A percentile compares a stretch with the other conserved stretches of the same genome.
Conservation (phyloP, 2,888 invertebrate genomes). For the Noctua janthina region DNA sequence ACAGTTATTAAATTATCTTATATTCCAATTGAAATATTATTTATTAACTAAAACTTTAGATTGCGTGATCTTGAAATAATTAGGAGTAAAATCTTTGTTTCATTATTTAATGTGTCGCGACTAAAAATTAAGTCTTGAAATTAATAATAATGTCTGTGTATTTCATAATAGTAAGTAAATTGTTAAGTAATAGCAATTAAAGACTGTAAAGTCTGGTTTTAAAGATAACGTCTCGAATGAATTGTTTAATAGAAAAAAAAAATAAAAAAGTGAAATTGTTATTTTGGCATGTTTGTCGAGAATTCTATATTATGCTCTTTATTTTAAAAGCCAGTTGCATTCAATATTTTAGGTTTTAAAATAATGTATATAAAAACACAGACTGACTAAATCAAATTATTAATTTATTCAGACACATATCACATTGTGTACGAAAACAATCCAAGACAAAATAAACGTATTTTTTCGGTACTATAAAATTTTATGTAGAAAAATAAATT, state of each 20-base stretch:
- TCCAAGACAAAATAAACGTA: no score
- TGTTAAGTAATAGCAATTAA: background rate
- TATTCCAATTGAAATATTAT: slow-evolving; percentile 35
- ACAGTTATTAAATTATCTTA: slow-evolving; percentile 38
- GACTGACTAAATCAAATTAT: no score
- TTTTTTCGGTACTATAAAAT: no score
- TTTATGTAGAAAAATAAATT: no score
- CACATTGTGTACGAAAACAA: no score
- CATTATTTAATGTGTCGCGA: background rate
- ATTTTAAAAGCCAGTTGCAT: background rate
- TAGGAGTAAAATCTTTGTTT: background rate
- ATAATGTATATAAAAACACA: background rate
- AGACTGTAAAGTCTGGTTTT: no score
- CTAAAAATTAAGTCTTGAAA: background rate
- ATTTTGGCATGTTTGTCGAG: background rate
- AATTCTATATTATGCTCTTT: background rate
- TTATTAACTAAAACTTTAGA: background rate
- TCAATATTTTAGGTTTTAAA: background rate
- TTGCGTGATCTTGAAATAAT: slow-evolving; percentile 13
- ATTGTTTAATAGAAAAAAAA: no score
- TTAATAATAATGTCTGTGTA: background rate
- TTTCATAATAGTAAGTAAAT: background rate
- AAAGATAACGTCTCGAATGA: background rate
- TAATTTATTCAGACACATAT: no score
- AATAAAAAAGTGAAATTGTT: background rate